Base-by-base conservation (phyloP, 2,797 vertebrate genomes). In the Amblyraja radiata region DNA sequence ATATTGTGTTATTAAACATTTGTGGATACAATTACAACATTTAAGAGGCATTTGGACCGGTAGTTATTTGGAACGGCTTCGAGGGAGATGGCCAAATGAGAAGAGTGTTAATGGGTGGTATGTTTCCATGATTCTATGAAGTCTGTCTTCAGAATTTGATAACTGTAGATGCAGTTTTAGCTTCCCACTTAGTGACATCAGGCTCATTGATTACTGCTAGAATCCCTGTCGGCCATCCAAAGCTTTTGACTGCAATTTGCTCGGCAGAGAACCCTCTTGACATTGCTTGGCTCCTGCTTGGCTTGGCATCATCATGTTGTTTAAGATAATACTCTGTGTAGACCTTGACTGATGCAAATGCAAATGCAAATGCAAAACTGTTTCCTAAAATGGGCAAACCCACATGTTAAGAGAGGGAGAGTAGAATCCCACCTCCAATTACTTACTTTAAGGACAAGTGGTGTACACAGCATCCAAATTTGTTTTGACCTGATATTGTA, bases 251-350 rank as follows among this genome's bases (percentile, higher is more conserved):
- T 88, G 32, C 21, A 88, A 32, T 88, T n/a, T 65, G 84, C 61
- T n/a, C 32, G 28, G n/a, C n/a, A 68, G 63, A 68, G 63, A 88
- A 32, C n/a, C n/a, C n/a, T 23, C n/a, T 68, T 88, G 63, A 88
- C 63, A 88, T 36, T 88, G n/a, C 32, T 68, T 68, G 84, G 63
- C 84, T 88, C 84, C 84, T 68, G 84, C 14, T n/a, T 68, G 84
- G 84, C 83, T 86, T 54, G 63, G 68, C 32, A 68, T 65, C 14
- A 65, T 36, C 6, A 6, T 32, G 6, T 8, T 68, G 14, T 68
- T 88, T 36, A 65, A 7, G n/a, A 68, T 16, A 68, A n/a, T 63
- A 28, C 28, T 86, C 58, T 16, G n/a, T 65, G n/a, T 2, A 86
- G 77, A 32, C 11, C 58, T 86, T 65, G 25, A 61, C 13, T 71